Evolutionary conservation across 2,888 invertebrate genomes (phyloP), one percentile per base, ranked within the genome.

Genomic region (Calameuta filiformis): DNA sequence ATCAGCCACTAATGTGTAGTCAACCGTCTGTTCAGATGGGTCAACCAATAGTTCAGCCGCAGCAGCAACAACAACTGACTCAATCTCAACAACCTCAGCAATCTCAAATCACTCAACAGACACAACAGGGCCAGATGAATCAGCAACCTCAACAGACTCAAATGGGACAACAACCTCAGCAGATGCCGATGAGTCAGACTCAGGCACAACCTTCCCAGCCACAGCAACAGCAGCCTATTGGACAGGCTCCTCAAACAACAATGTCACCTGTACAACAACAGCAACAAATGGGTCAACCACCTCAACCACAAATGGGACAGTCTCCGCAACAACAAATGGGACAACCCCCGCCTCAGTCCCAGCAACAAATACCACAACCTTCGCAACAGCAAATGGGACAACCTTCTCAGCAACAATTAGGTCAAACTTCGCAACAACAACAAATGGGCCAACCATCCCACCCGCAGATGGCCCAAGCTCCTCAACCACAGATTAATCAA

Each of bases 401-500:
- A 9, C 76, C 83, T 9, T 80, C 85, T 75, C 84, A 91, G 69
- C 86, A 89, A n/a, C 86, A 86, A 71, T 83, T 86, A 79, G 80
- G 71, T 75, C 86, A 84, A 68, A 78, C 83, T 31, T 84, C 79
- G 35, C 85, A 82, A 68, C 74, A 79, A 35, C 77, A 81, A n/a
- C 30, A 73, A n/a, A 77, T 77, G 34, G 73, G 79, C 30, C 82
- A 79, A 37, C 35, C 83, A 76, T 77, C 81, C 69, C 84, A 84
- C 73, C 79, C 84, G 3, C 76, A 82, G 11, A 79, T 83, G 75
- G 81, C 40, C 40, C 40, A 40, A 40, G 40, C 76, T 30, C 83
- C 85, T 9, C 74, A 79, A 40, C 73, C 77, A 40, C 78, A 78
- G 34, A 86, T 81, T 86, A 76, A 84, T 83, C 83, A 78, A 81